Evolutionary conservation across 2,888 invertebrate species (phyloP), one percentile per base, ranked within the genome.

Genomic region (Siphonodentalium dalli): DNA sequence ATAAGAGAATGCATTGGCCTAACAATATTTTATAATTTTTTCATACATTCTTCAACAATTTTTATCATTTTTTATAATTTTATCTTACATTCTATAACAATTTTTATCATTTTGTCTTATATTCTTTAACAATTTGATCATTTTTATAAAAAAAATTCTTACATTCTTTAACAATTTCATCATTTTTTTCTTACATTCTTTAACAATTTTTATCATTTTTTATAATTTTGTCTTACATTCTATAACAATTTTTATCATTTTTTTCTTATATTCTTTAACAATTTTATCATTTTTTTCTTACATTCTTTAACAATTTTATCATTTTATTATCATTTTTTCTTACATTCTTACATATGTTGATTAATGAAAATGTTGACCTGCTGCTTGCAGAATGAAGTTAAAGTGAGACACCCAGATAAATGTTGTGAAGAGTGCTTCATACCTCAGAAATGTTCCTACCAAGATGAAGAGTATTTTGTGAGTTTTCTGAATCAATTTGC

Each of bases 341-440:
- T 37, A 18, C 9, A 9, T 7, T 34, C 15, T 34, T 34, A 7
- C 7, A 8, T 33, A 9, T 33, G 0, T 33, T 33, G 1, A 15
- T 5, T 33, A 33, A 15, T n/a, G n/a, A 5, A 33, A 9, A 33
- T 2, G 15, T 34, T 34, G 7, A 6, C 26, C 50, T 34, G 38
- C 27, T 44, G 24, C 15, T 49, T 47, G 9, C 53, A 72, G 72
- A 61, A 66, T 52, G 68, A 71, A 54, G 58, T 64, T 15, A 50
- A 64, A 43, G 63, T 65, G 23, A 62, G 69, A 23, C 41, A 55
- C n/a, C 42, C 56, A 15, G 72, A 66, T 0, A 60, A 65, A 27
- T 73, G 73, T 43, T 73, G 73, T 49, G 66, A 68, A 1, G 64
- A 69, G 44, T 73, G 73, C 64, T 41, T 67, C 20, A 57, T 55